These are phyloP conservation scores for Drosophila miranda DNA, from an alignment of 1,140 invertebrate species.

Conservation along the genomic window DNA sequence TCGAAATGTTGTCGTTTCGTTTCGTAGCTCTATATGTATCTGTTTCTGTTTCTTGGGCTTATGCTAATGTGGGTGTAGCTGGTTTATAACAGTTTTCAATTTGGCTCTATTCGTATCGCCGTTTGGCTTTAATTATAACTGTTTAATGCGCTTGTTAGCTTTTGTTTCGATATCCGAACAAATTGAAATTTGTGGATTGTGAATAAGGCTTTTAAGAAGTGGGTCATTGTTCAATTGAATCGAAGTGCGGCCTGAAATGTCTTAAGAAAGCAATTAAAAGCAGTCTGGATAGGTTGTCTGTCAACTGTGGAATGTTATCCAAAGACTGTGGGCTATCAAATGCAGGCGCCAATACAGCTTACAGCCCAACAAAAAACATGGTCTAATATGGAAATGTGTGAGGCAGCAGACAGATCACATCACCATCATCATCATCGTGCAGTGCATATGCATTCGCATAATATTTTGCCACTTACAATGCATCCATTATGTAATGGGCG, in stretches of 20 bases:
- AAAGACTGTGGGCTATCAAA: slow-evolving; percentile 4
- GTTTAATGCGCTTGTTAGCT: slow-evolving; percentile 42
- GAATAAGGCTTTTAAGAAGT: slow-evolving; percentile 38
- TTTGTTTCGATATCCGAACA: slow-evolving; percentile 15
- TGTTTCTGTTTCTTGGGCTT: slow-evolving; percentile 17
- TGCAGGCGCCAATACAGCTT: not conserved
- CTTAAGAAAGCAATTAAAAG: slow-evolving; percentile 36
- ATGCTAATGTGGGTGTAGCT: slow-evolving; percentile 73
- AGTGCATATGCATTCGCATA: slow-evolving; percentile 41
- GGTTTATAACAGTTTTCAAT: slow-evolving; percentile 64
- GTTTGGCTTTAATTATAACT: slow-evolving; percentile 64
- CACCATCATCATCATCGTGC: not conserved
- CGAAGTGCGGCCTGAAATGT: slow-evolving; percentile 7
- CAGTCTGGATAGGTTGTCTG: not conserved
- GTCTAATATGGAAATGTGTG: slow-evolving; percentile 27
- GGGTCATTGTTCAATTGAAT: slow-evolving; percentile 52
- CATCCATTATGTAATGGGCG: slow-evolving; percentile 51
- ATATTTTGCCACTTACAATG: slow-evolving; percentile 63
- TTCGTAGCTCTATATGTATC: slow-evolving; percentile 9
- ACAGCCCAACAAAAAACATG: too few species aligned
- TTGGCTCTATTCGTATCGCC: slow-evolving; percentile 24
- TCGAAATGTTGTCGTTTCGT: not conserved
- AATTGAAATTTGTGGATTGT: slow-evolving; percentile 18
- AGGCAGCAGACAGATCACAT: slow-evolving; percentile 2
- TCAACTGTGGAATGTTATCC: not conserved